These are phyloP conservation scores for Solea senegalensis DNA, from an alignment of 2,113 vertebrate genomes.

Conservation along the genomic window DNA sequence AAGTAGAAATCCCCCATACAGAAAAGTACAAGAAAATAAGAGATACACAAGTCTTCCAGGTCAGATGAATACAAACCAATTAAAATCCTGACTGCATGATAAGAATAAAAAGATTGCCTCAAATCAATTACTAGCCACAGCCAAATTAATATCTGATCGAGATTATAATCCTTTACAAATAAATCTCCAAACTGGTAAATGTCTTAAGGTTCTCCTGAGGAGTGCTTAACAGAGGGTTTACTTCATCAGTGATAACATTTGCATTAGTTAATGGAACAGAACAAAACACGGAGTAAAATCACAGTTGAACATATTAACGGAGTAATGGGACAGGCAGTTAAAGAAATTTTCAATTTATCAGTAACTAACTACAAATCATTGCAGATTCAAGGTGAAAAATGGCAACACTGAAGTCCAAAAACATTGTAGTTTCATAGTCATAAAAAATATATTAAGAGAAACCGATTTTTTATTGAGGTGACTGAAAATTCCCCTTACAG, in stretches of 20 bases:
- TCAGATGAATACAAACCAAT: not conserved
- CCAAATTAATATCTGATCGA: slow-evolving; percentile 3
- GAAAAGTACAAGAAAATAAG: not conserved
- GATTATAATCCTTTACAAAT: slow-evolving; percentile 3
- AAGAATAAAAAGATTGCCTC: slow-evolving; percentile 9
- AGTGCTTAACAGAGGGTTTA: slow-evolving; percentile 42
- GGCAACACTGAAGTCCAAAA: slow-evolving; percentile 59
- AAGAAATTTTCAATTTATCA: slow-evolving; percentile 49
- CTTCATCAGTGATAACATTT: slow-evolving; percentile 36
- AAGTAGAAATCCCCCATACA: not conserved
- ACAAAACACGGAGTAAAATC: slow-evolving; percentile 22
- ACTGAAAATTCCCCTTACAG: slow-evolving; percentile 73
- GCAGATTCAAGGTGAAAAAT: slow-evolving; percentile 45
- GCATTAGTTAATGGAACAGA: slow-evolving; percentile 34
- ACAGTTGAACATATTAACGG: slow-evolving; percentile 38
- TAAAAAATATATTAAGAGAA: slow-evolving; percentile 82
- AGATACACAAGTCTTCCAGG: not conserved
- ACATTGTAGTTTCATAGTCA: slow-evolving; percentile 67
- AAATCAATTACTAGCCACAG: slow-evolving; percentile 1
- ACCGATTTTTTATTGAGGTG: slow-evolving; percentile 71
- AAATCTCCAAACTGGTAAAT: slow-evolving; percentile 23
- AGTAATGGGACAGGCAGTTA: slow-evolving; percentile 37
- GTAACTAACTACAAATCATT: slow-evolving; percentile 44
- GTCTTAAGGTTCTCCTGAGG: slow-evolving; percentile 8
- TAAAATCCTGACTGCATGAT: not conserved